phyloP scores from a whole-genome alignment of 2,113 vertebrate species.

The Hypocryptadius cinnamomeus region DNA sequence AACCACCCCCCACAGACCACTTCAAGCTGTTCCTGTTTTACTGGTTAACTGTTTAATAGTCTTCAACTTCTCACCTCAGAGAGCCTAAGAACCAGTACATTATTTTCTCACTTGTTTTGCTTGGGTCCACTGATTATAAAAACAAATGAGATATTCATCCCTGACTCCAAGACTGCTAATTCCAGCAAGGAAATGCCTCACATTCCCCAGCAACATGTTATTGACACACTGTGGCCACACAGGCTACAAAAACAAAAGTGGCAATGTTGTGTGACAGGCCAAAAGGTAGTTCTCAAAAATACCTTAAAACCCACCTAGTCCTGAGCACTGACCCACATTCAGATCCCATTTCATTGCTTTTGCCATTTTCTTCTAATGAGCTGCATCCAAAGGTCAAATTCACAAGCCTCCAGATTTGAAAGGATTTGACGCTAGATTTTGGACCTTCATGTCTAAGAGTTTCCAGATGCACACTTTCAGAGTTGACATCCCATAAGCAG shows the following conservation, averaged over 20 bases:
- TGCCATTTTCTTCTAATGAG: background rate
- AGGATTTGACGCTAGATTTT: background rate
- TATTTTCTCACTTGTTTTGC: background rate
- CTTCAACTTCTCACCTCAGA: background rate
- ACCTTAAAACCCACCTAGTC: background rate
- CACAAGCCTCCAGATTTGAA: background rate
- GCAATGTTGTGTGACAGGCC: background rate
- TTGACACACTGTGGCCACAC: background rate
- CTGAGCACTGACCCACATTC: background rate
- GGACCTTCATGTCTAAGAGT: background rate
- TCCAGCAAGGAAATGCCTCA: conserved; percentile 9
- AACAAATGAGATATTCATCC: conserved; percentile 23
- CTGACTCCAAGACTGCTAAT: background rate
- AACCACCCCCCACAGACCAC: background rate
- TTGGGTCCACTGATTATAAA: background rate
- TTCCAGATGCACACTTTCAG: background rate
- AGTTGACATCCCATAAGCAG: background rate
- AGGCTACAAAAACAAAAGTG: background rate
- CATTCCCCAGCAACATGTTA: background rate
- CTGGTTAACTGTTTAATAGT: background rate
- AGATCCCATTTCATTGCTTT: background rate
- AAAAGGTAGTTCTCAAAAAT: background rate
- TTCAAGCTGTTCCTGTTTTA: background rate
- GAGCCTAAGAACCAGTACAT: background rate
- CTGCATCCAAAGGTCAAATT: background rate